Conservation (phyloP, 2,888 invertebrate genomes). For the Nycteola revayana region DNA sequence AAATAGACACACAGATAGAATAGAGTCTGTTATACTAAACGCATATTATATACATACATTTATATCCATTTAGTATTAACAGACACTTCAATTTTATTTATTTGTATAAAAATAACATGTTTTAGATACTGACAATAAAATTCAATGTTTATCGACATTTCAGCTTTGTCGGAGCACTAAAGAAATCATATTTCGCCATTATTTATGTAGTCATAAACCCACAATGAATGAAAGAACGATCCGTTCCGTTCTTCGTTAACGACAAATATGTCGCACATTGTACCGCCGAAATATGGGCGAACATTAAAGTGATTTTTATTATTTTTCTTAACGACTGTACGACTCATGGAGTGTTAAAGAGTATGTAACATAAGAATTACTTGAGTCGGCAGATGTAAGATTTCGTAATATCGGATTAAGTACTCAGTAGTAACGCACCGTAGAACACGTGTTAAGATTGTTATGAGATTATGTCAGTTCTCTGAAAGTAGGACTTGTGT, state of each 20-base stretch:
- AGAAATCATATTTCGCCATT: conserved; percentile 10
- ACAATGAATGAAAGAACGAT: conserved; percentile 23
- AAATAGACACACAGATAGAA: no score
- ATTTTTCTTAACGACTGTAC: conserved; percentile 37
- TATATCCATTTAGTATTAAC: no score
- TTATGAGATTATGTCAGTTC: conserved; percentile 16
- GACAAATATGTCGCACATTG: conserved; percentile 39
- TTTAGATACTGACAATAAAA: not conserved
- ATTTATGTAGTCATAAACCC: conserved; percentile 21
- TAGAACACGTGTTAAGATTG: conserved; percentile 41
- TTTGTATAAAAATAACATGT: no score
- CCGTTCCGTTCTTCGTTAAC: conserved; percentile 26
- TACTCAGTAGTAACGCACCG: conserved; percentile 24
- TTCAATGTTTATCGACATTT: not conserved
- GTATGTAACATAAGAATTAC: conserved; percentile 10
- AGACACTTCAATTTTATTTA: no score
- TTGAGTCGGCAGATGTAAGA: conserved; percentile 52
- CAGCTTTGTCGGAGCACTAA: not conserved
- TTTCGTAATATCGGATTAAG: conserved; percentile 57
- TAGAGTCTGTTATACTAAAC: no score
- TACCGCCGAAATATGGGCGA: conserved; percentile 40
- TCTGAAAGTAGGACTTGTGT: no score
- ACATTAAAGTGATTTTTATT: conserved; percentile 54
- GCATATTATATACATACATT: no score
- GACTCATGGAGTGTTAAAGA: conserved; percentile 34